Percentiles rank a stretch among this genome's conserved stretches.
These are phyloP conservation scores for Amphibalanus amphitrite DNA, from an alignment of 1,140 invertebrate genomes.

Conservation along the genomic window DNA sequence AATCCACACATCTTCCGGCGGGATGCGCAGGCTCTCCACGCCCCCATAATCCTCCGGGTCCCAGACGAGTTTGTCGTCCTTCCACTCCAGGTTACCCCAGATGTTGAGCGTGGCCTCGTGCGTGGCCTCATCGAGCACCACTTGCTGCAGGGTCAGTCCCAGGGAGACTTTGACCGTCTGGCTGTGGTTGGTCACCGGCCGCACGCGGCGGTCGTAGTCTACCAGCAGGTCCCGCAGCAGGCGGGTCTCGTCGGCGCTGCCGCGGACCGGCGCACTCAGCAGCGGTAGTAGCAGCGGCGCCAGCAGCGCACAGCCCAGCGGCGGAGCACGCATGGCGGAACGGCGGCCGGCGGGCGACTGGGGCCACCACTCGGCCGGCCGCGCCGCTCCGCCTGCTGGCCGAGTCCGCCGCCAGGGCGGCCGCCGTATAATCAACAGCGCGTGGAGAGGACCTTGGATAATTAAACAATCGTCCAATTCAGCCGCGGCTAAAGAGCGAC, in stretches of 20 bases:
- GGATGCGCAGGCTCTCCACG: conserved; percentile 81
- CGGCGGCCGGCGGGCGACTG: too few species aligned
- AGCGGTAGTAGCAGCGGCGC: neutral
- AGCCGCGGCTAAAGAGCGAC: too few species aligned
- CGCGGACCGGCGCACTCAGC: too few species aligned
- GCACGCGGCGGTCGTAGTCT: neutral
- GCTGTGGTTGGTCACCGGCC: neutral
- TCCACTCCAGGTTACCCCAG: conserved; percentile 65
- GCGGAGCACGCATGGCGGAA: neutral
- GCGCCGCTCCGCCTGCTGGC: too few species aligned
- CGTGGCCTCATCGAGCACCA: neutral
- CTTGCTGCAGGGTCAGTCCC: neutral
- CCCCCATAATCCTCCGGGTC: conserved; percentile 83
- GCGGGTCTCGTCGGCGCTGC: neutral
- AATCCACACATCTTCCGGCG: conserved; percentile 89
- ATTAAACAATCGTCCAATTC: too few species aligned
- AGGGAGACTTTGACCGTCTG: neutral
- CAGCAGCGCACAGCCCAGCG: neutral
- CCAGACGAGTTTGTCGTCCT: conserved; percentile 90
- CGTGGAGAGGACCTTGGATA: too few species aligned
- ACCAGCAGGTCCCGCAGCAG: neutral
- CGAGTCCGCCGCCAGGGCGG: too few species aligned
- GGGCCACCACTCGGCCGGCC: too few species aligned
- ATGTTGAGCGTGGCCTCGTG: neutral
- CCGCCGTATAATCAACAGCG: too few species aligned